Percentiles rank a stretch among this genome's conserved stretches.
Evolutionary conservation across 2,888 invertebrate genomes (phyloP).

Genomic region (Volucella inflata): DNA sequence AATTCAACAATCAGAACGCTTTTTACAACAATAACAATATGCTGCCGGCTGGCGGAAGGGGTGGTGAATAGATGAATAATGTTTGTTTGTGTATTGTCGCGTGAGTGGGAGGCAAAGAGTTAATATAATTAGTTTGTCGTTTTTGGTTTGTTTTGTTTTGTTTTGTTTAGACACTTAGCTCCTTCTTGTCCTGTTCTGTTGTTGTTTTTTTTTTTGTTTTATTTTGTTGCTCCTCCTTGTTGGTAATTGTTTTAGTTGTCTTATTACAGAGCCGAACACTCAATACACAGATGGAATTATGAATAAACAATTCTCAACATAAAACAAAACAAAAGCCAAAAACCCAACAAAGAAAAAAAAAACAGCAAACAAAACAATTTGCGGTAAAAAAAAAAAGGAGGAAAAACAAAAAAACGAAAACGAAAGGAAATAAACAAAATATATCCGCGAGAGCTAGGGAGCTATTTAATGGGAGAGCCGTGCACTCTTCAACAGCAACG

Average conservation of each 20-base stretch:
- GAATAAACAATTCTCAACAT: constrained; percentile 32
- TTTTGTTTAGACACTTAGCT: neutral
- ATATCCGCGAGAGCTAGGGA: constrained; percentile 26
- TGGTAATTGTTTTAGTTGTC: neutral
- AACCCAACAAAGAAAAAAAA: constrained; percentile 12
- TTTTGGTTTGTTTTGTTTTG: constrained; percentile 27
- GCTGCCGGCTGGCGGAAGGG: neutral
- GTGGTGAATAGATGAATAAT: neutral
- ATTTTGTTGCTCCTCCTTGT: neutral
- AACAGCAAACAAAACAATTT: constrained; percentile 13
- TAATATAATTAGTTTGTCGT: constrained; percentile 28
- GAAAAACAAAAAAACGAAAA: constrained; percentile 1
- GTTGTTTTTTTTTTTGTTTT: constrained; percentile 5
- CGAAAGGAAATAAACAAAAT: constrained; percentile 50
- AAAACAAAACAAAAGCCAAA: constrained; percentile 8
- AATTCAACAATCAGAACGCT: constrained; percentile 37
- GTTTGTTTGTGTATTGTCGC: neutral
- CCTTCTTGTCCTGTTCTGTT: neutral
- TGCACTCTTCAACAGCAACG: constrained; percentile 26
- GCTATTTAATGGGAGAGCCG: constrained; percentile 18
- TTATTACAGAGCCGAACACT: neutral
- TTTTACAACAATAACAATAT: constrained; percentile 5
- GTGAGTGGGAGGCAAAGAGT: neutral
- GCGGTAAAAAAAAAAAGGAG: constrained; percentile 15
- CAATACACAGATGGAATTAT: constrained; percentile 21